Evolutionary conservation across 2,113 vertebrate genomes (phyloP).

Genomic region (Zosterops japonicus): DNA sequence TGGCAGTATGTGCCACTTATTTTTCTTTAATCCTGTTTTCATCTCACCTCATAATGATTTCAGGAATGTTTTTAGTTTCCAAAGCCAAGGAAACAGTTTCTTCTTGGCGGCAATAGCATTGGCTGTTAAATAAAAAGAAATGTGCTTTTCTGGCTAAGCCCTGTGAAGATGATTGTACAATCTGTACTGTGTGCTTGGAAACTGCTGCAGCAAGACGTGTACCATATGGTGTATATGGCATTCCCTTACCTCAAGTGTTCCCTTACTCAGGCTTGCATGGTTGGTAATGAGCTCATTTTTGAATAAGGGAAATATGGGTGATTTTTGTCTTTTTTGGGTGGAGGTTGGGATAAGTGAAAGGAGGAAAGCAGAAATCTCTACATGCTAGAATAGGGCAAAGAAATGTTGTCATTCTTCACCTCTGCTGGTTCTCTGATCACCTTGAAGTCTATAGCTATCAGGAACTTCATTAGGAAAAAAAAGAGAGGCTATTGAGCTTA

Average conservation of each 20-base stretch:
- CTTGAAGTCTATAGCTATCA: not conserved
- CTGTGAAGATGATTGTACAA: not conserved
- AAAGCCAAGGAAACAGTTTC: slow-evolving; percentile 40
- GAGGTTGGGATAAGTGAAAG: accelerated
- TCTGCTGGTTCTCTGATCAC: not conserved
- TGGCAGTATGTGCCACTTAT: not conserved
- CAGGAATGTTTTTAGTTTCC: slow-evolving; percentile 52
- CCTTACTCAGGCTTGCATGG: not conserved
- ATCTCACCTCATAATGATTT: slow-evolving; percentile 44
- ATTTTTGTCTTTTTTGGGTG: not conserved
- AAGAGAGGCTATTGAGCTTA: not conserved
- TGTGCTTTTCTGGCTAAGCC: not conserved
- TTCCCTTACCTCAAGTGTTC: slow-evolving; percentile 12
- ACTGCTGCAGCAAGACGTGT: not conserved
- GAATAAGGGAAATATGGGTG: not conserved
- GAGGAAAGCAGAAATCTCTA: not conserved
- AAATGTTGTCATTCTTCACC: not conserved
- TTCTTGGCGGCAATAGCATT: not conserved
- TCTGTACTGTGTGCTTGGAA: not conserved
- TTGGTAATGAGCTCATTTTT: not conserved
- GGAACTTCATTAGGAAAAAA: not conserved
- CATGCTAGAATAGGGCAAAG: not conserved
- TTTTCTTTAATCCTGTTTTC: slow-evolving; percentile 52
- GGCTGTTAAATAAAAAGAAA: slow-evolving; percentile 53
- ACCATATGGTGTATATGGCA: slow-evolving; percentile 27